Evolutionary conservation across 2,113 vertebrate genomes (phyloP).

Genomic region (Tauraco erythrolophus): DNA sequence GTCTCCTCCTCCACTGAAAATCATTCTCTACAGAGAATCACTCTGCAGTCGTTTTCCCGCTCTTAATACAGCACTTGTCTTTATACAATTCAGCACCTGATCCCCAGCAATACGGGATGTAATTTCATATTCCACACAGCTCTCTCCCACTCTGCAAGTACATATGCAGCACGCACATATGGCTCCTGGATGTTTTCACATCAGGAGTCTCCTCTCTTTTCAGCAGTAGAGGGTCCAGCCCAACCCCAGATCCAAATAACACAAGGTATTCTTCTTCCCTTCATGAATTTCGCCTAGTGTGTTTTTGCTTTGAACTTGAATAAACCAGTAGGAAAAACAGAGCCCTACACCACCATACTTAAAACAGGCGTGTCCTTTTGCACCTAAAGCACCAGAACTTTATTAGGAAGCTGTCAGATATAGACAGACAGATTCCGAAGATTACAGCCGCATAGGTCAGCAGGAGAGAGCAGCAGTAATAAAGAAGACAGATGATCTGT

Average conservation of each 20-base stretch:
- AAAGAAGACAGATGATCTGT: constrained; percentile 17
- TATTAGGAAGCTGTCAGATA: constrained; percentile 3
- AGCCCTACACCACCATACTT: background rate
- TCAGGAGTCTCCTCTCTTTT: background rate
- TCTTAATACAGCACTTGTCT: background rate
- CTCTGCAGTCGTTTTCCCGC: background rate
- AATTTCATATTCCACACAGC: background rate
- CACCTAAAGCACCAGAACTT: background rate
- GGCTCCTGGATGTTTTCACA: background rate
- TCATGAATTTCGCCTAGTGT: background rate
- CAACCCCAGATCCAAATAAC: background rate
- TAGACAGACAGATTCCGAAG: background rate
- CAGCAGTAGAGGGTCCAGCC: background rate
- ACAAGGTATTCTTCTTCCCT: background rate
- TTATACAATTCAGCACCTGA: background rate
- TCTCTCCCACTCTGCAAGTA: background rate
- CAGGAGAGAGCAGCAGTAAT: background rate
- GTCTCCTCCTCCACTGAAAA: background rate
- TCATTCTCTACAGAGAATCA: background rate
- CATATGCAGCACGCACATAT: background rate
- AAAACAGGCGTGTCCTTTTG: background rate
- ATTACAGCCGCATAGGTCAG: constrained; percentile 4
- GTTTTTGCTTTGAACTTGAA: background rate
- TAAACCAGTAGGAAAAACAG: background rate
- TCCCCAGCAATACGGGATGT: background rate